A percentile compares a stretch with the other conserved stretches of the same genome.
phyloP scores from a whole-genome alignment of 2,113 vertebrate genomes.

The Leucopsar rothschildi region DNA sequence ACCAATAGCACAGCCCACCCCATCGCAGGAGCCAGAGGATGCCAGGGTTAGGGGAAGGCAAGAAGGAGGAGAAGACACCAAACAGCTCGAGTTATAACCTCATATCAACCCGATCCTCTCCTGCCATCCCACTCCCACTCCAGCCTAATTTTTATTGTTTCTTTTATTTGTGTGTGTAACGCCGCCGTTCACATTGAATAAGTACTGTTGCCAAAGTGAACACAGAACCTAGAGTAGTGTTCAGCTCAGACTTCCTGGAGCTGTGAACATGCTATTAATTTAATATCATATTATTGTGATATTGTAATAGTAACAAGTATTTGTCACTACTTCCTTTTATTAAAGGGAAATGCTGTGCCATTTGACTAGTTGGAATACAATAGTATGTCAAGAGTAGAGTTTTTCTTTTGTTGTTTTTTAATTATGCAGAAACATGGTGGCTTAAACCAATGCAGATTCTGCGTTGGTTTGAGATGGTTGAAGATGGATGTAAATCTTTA shows the following conservation, averaged over 20 bases:
- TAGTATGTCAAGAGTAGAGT: slow-evolving; percentile 22
- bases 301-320: slow-evolving; percentile 67
- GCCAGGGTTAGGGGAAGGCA: not conserved
- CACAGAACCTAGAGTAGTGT: slow-evolving; percentile 56
- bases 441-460: slow-evolving; percentile 16
- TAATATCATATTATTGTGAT: slow-evolving; percentile 71
- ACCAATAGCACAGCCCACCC: not conserved
- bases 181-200: slow-evolving; percentile 28
- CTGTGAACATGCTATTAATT: slow-evolving; percentile 67
- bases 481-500: slow-evolving; percentile 54
- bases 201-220: slow-evolving; percentile 67
- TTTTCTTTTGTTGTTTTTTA: not conserved
- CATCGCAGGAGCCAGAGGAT: fast-evolving
- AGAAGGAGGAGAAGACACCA: not conserved
- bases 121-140: not conserved
- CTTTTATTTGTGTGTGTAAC: not conserved
- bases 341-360: slow-evolving; percentile 69
- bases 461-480: slow-evolving; percentile 19
- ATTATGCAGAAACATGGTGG: slow-evolving; percentile 35
- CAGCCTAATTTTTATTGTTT: not conserved
- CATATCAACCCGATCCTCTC: not conserved
- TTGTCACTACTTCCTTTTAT: slow-evolving; percentile 71
- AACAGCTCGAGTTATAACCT: not conserved
- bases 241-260: slow-evolving; percentile 43
- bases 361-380: slow-evolving; percentile 36